Base-by-base conservation (phyloP, 2,797 vertebrate genomes). In the Notolabrus celidotus region DNA sequence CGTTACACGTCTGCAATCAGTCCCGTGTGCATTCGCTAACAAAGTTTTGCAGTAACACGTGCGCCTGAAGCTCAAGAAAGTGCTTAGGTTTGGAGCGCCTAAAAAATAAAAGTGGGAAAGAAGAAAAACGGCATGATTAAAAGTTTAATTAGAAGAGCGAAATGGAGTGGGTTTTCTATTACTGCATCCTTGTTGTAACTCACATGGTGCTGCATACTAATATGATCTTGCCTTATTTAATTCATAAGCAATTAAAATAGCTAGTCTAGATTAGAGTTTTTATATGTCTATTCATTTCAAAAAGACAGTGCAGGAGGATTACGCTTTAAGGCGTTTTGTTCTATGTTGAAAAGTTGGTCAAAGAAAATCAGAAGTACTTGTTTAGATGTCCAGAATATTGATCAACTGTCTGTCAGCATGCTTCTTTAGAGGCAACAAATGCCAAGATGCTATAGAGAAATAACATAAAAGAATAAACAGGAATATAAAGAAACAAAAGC, bases 121-220 rank as follows among this genome's bases (percentile, higher is more conserved):
- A 66, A 75, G 46, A 27, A 47, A 47, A 80, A 68, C 50, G 46
- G 43, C 42, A 72, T 71, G 78, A 89, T 83, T 89, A 84, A 77
- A 89, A 83, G 87, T 89, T 85, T 88, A 90, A 91, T 91, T 90
- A 88, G 64, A 77, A 79, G 66, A 86, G 76, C 65, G 58, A 83
- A 89, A 87, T 78, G 69, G 66, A 88, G 87, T 82, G 82, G 74
- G 73, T 82, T 89, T 86, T 83, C 80, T 80, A 83, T 87, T 87
- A 88, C 76, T 87, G 80, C 79, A 81, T 86, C 67, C 65, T 62
- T 70, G 67, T 64, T 77, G 64, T 59, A 86, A 75, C 64, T 71
- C 62, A 58, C 58, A 77, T 76, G 81, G 70, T 55, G 46, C 81
- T 79, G 86, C 79, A 91, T 90, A 85, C 77, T 88, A 91, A 90